These are phyloP conservation scores for Drosophila insularis DNA, from an alignment of 1,140 invertebrate species.

Conservation along the genomic window DNA sequence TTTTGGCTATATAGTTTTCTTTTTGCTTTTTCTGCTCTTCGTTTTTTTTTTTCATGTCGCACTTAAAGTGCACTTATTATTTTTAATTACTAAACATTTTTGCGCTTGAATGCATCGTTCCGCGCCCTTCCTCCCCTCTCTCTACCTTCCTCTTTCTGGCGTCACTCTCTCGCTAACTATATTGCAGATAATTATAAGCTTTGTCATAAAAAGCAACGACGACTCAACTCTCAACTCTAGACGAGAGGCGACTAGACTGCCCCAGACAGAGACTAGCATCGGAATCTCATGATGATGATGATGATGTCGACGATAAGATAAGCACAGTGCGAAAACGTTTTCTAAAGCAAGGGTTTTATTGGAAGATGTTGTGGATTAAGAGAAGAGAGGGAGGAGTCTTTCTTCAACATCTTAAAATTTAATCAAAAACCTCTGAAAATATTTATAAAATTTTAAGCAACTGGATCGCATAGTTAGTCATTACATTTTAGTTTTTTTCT, in stretches of 20 bases:
- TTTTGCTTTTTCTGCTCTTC: not conserved
- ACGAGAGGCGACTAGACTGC: constrained; percentile 2
- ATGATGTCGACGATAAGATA: constrained; percentile 1
- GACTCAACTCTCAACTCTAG: constrained; percentile 4
- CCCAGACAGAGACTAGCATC: not conserved
- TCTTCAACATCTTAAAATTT: too few relatives aligned
- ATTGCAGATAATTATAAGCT: constrained; percentile 48
- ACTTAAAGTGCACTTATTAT: constrained; percentile 46
- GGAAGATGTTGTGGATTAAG: too few relatives aligned
- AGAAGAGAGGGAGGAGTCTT: too few relatives aligned
- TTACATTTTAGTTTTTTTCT: too few relatives aligned
- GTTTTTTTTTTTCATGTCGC: constrained; percentile 21
- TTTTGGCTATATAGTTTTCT: constrained; percentile 7
- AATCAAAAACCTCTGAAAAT: too few relatives aligned
- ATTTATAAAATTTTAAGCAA: too few relatives aligned
- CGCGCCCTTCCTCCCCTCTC: not conserved
- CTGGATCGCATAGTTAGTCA: too few relatives aligned
- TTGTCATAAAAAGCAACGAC: constrained; percentile 20
- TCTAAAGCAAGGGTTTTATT: not conserved
- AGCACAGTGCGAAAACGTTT: not conserved
- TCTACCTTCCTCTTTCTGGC: not conserved
- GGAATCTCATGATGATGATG: not conserved
- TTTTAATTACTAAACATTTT: constrained; percentile 63
- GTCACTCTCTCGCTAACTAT: constrained; percentile 8
- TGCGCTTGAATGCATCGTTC: constrained; percentile 18